A percentile compares a stretch with the other conserved stretches of the same genome.
Evolutionary conservation across 2,888 invertebrate species (phyloP).

Genomic region (Venusia cambrica): DNA sequence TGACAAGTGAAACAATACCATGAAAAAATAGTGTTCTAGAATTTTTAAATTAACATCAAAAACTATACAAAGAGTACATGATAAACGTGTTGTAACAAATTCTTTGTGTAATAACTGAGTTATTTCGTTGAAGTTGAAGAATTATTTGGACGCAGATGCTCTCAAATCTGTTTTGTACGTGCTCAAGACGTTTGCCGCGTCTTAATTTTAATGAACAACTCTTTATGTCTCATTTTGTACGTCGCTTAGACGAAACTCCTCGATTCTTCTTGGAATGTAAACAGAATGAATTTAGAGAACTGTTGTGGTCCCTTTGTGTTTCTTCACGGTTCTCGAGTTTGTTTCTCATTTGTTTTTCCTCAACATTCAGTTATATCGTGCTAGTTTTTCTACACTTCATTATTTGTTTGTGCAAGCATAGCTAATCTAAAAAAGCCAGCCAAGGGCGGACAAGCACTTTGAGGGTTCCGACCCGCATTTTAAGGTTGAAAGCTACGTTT

Average conservation of each 20-base stretch:
- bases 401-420: no score
- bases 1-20: no score
- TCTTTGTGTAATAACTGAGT: slow-evolving; percentile 17
- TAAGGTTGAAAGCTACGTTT: no score
- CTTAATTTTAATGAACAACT: slow-evolving; percentile 64
- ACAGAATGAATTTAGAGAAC: slow-evolving; percentile 15
- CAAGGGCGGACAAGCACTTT: no score
- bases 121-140: slow-evolving; percentile 20
- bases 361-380: no score
- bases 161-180: slow-evolving; percentile 63
- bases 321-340: slow-evolving; percentile 4
- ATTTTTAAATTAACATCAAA: slow-evolving; percentile 5
- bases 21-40: no score
- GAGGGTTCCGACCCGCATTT: no score
- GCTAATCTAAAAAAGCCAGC: no score
- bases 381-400: no score
- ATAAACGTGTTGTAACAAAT: slow-evolving; percentile 3
- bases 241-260: slow-evolving; percentile 15
- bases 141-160: slow-evolving; percentile 31
- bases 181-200: slow-evolving; percentile 51
- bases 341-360: slow-evolving; percentile 9
- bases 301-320: slow-evolving; percentile 8
- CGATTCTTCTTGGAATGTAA: slow-evolving; percentile 16
- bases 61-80: slow-evolving; percentile 20
- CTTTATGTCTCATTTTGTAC: slow-evolving; percentile 34